Conservation (phyloP, 2,113 vertebrate species). For the Lipophrys pholis region DNA sequence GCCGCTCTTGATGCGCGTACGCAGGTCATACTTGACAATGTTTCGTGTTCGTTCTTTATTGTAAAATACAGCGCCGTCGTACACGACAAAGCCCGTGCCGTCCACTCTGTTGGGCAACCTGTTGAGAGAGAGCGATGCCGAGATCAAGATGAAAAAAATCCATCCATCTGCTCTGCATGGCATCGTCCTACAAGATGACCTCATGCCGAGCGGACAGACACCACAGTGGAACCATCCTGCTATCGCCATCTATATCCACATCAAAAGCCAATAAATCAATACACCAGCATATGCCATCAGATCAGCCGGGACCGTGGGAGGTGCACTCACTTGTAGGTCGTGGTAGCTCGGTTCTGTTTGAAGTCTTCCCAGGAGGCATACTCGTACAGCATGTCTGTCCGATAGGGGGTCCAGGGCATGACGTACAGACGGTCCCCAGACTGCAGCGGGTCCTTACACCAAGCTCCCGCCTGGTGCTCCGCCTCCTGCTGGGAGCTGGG, state of each 20-base stretch:
- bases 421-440: conserved; percentile 94
- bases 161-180: conserved; percentile 36
- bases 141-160: conserved; percentile 19
- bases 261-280: conserved; percentile 68
- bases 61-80: conserved; percentile 95
- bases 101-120: conserved; percentile 94
- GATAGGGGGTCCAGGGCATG: conserved; percentile 96
- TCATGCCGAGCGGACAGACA: conserved; percentile 35
- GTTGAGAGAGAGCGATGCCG: conserved; percentile 22
- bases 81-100: conserved; percentile 94
- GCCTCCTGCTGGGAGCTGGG: conserved; percentile 91
- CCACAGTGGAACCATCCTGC: conserved; percentile 39
- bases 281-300: conserved; percentile 63
- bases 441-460: conserved; percentile 96
- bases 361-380: conserved; percentile 95
- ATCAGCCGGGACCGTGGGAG: conserved; percentile 67
- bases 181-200: conserved; percentile 31
- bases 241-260: conserved; percentile 49
- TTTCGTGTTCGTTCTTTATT: conserved; percentile 97
- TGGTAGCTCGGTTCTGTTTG: conserved; percentile 88
- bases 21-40: conserved; percentile 93
- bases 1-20: conserved; percentile 95
- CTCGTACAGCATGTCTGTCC: conserved; percentile 93
- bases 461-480: conserved; percentile 92
- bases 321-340: conserved; percentile 89